phyloP scores from a whole-genome alignment of 2,113 vertebrate species.

The Urocitellus parryii region DNA sequence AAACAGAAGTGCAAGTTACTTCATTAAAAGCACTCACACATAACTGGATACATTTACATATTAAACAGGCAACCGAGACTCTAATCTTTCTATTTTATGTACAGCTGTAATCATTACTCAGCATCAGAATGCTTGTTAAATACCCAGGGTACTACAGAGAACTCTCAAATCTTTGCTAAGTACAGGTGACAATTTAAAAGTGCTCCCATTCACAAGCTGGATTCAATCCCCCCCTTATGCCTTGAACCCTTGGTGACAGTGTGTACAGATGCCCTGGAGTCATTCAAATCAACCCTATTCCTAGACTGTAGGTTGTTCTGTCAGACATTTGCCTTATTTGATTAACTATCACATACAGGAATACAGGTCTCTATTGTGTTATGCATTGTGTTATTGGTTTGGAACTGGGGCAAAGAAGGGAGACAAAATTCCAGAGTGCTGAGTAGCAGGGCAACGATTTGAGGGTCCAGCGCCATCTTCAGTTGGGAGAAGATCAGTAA shows the following conservation, averaged over 20 bases:
- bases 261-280: not conserved
- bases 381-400: conserved; percentile 22
- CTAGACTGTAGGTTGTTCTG: not conserved
- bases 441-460: conserved; percentile 22
- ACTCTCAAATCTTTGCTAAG: conserved; percentile 78
- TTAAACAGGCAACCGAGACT: conserved; percentile 88
- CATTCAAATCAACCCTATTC: conserved; percentile 6
- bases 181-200: conserved; percentile 59
- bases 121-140: conserved; percentile 80
- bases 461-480: conserved; percentile 19
- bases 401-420: conserved; percentile 42
- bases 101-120: conserved; percentile 84
- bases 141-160: conserved; percentile 72
- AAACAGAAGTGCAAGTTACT: conserved; percentile 84
- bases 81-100: conserved; percentile 84
- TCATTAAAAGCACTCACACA: conserved; percentile 86
- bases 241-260: not conserved
- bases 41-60: conserved; percentile 88
- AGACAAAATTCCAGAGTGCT: not conserved
- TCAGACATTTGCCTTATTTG: not conserved
- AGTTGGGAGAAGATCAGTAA: not conserved
- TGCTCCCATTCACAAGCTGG: conserved; percentile 69
- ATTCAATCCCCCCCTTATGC: not conserved
- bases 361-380: not conserved
- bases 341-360: conserved; percentile 1